phyloP scores from a whole-genome alignment of 2,797 vertebrate genomes.

The Xenops minutus region DNA sequence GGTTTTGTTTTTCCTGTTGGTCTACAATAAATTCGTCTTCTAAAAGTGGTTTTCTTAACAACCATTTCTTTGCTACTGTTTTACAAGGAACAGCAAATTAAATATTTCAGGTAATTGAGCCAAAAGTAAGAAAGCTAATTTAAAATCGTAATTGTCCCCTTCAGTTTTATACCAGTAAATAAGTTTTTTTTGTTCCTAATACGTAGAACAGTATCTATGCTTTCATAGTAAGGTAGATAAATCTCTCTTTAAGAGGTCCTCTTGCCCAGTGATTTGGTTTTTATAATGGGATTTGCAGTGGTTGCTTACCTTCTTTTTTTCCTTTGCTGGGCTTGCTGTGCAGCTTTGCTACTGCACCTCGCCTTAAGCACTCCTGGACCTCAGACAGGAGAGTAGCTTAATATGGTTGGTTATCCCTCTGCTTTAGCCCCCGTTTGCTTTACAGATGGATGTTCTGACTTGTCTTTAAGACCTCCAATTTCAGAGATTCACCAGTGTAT shows the following conservation, averaged over 20 bases:
- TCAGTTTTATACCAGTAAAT: not conserved
- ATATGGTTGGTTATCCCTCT: not conserved
- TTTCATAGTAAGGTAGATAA: not conserved
- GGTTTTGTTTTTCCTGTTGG: not conserved
- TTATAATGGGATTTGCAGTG: not conserved
- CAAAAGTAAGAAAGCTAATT: not conserved
- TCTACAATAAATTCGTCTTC: not conserved
- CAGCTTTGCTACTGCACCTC: not conserved
- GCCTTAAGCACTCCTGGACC: not conserved
- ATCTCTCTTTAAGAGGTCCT: not conserved
- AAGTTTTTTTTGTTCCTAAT: not conserved
- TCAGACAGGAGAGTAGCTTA: not conserved
- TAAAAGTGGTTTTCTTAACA: not conserved
- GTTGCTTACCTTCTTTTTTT: not conserved
- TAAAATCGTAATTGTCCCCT: not conserved
- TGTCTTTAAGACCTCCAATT: not conserved
- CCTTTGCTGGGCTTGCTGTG: accelerated
- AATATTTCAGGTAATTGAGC: not conserved
- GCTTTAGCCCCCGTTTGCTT: not conserved
- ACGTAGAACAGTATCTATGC: accelerated
- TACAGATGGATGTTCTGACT: not conserved
- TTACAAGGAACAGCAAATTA: not conserved
- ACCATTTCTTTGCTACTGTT: not conserved
- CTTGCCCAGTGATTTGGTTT: not conserved
- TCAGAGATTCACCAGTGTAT: not conserved